A percentile compares a stretch with the other conserved stretches of the same genome.
These are phyloP conservation scores for Lacanobia wlatinum DNA, from an alignment of 2,888 invertebrate genomes.

Conservation along the genomic window DNA sequence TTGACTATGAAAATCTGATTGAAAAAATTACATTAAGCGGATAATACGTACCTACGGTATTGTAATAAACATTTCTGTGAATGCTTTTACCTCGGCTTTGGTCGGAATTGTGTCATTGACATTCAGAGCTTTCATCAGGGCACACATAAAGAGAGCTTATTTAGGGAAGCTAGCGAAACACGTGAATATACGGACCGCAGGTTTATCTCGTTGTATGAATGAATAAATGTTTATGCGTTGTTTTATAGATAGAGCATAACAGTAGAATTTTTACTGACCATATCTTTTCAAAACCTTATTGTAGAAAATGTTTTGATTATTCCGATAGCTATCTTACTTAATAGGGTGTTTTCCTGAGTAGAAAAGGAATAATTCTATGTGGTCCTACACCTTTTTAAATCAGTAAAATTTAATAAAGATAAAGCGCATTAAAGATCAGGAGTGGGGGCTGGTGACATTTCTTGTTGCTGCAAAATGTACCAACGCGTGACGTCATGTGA, in stretches of 20 bases:
- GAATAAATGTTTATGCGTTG: neutral
- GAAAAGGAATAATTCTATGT: no score
- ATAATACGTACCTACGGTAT: slow-evolving; percentile 30
- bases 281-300: neutral
- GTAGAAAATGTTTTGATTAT: neutral
- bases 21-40: slow-evolving; percentile 42
- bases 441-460: no score
- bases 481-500: no score
- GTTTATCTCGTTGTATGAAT: neutral
- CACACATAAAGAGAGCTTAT: slow-evolving; percentile 27
- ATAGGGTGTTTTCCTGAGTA: no score
- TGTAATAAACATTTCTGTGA: slow-evolving; percentile 31
- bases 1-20: slow-evolving; percentile 49
- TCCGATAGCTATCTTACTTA: neutral
- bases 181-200: slow-evolving; percentile 15
- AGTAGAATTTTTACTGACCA: neutral
- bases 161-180: slow-evolving; percentile 18
- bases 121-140: slow-evolving; percentile 26
- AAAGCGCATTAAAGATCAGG: no score
- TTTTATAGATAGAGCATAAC: neutral
- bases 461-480: no score
- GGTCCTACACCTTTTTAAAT: no score
- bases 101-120: slow-evolving; percentile 37
- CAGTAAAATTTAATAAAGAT: no score
- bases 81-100: slow-evolving; percentile 26